Evolutionary conservation across 2,113 vertebrate species (phyloP).

Genomic region (Odocoileus hemionus): DNA sequence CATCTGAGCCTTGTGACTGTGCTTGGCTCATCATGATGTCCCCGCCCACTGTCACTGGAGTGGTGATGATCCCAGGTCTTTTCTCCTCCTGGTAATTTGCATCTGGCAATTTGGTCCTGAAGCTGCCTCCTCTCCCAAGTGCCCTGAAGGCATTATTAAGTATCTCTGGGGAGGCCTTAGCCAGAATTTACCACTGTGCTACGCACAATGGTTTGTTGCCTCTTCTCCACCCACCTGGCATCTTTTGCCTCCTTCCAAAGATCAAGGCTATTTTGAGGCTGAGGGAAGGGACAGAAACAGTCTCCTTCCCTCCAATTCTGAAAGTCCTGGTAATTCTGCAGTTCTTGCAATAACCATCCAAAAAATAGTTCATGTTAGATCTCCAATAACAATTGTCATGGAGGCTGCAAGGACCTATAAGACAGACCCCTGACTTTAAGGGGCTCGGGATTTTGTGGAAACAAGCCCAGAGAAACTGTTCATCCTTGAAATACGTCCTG

Average conservation of each 20-base stretch:
- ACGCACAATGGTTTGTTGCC: accelerated
- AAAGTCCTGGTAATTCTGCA: background rate
- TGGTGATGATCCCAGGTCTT: no score
- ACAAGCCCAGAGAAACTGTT: background rate
- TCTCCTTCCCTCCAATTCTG: background rate
- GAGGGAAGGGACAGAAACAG: background rate
- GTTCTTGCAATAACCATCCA: background rate
- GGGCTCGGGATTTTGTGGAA: background rate
- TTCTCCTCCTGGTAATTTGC: background rate
- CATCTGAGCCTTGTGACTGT: background rate
- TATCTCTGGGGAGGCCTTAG: no score
- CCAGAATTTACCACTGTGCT: background rate
- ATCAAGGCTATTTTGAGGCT: background rate
- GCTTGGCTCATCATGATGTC: background rate
- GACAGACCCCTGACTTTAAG: background rate
- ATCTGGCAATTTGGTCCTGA: background rate
- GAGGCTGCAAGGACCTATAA: background rate
- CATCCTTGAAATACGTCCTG: background rate
- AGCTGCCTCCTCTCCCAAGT: background rate
- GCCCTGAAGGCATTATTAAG: no score
- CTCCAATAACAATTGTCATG: background rate
- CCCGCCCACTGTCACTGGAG: background rate
- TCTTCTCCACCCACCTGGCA: background rate
- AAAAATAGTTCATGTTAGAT: accelerated
- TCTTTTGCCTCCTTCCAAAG: background rate